Percentiles rank a stretch among this genome's conserved stretches.
phyloP scores from a whole-genome alignment of 2,113 vertebrate species.

The Nestor notabilis region DNA sequence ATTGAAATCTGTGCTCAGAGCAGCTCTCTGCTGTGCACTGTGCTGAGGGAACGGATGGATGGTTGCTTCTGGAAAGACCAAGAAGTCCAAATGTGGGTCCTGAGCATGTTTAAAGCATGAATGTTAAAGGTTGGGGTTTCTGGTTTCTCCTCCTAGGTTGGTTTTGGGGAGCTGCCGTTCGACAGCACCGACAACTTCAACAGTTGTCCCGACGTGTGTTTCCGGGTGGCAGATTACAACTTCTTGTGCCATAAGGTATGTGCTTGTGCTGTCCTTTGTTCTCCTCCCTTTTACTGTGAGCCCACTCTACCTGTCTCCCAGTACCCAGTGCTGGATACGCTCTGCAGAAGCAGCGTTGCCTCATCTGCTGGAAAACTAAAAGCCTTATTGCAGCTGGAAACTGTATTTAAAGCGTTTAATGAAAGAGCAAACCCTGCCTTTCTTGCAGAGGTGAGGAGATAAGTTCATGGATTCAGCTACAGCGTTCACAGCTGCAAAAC shows the following conservation, averaged over 20 bases:
- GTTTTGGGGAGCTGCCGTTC: slow-evolving; percentile 93
- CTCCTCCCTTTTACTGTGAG: neutral
- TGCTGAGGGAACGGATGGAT: neutral
- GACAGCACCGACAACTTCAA: slow-evolving; percentile 86
- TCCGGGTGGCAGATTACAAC: slow-evolving; percentile 84
- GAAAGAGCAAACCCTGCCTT: neutral
- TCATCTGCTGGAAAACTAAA: neutral
- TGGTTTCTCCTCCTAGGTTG: slow-evolving; percentile 78
- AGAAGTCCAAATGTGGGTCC: neutral
- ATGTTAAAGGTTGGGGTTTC: neutral
- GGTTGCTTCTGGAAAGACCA: neutral
- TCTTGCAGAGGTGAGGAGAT: neutral
- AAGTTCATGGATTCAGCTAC: neutral
- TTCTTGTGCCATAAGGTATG: slow-evolving; percentile 95
- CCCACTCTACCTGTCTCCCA: neutral
- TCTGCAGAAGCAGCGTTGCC: neutral
- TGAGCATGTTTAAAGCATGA: accelerated
- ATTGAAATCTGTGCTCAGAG: neutral
- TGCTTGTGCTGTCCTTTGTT: neutral
- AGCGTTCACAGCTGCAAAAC: neutral
- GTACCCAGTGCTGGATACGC: neutral
- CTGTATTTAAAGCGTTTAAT: neutral
- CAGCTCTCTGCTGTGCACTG: neutral
- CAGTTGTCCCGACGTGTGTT: slow-evolving; percentile 91
- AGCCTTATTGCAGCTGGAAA: neutral